phyloP scores from a whole-genome alignment of 2,113 vertebrate genomes.

The Archilochus colubris region DNA sequence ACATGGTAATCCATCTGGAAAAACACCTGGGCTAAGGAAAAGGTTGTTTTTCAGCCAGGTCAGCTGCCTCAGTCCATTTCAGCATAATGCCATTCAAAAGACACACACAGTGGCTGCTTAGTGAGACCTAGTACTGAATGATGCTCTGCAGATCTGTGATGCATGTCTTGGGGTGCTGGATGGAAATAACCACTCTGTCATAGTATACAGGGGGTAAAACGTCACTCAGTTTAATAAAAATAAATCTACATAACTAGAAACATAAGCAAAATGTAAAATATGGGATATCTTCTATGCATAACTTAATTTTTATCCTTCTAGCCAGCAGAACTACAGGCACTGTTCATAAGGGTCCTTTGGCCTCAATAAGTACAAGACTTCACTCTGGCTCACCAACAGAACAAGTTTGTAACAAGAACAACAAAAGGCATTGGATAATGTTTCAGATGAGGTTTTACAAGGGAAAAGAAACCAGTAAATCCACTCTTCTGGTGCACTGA shows the following conservation, averaged over 20 bases:
- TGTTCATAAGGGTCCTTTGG: neutral
- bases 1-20: neutral
- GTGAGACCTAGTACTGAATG: neutral
- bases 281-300: neutral
- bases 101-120: neutral
- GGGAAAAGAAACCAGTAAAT: neutral
- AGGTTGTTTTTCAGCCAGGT: neutral
- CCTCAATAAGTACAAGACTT: neutral
- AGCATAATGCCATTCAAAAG: neutral
- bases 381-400: neutral
- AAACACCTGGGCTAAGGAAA: neutral
- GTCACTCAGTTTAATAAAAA: neutral
- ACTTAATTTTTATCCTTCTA: neutral
- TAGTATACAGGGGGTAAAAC: neutral
- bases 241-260: neutral
- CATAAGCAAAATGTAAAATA: neutral
- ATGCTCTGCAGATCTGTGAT: fast-evolving
- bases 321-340: neutral
- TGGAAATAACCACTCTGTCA: neutral
- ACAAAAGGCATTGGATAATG: neutral
- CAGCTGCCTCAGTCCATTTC: neutral
- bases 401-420: neutral
- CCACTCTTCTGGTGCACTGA: neutral
- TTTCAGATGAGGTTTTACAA: neutral
- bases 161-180: neutral